Evolutionary conservation across 1,140 invertebrate genomes (phyloP).

Genomic region (Scaptomyza graminum): DNA sequence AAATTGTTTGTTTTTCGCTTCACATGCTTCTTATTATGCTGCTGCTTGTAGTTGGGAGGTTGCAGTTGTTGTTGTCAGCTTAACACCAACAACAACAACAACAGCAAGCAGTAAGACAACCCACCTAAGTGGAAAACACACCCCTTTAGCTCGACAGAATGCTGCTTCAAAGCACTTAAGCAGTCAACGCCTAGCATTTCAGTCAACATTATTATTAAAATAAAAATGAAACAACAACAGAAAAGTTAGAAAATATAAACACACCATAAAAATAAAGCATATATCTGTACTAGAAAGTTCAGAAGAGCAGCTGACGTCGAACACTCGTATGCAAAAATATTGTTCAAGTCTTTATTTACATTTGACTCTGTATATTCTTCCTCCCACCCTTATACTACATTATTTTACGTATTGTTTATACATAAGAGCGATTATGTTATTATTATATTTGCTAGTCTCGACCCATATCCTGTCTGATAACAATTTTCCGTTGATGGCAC

Average conservation of each 20-base stretch:
- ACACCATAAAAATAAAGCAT: constrained; percentile 21
- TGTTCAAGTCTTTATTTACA: constrained; percentile 35
- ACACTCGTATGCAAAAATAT: constrained; percentile 17
- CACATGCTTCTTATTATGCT: constrained; percentile 57
- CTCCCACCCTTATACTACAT: not conserved
- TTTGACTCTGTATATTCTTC: constrained; percentile 9
- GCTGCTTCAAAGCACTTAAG: constrained; percentile 50
- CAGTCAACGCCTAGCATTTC: constrained; percentile 63
- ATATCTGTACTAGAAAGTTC: constrained; percentile 20
- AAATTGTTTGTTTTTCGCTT: constrained; percentile 59
- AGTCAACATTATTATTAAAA: constrained; percentile 49
- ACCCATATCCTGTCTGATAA: not conserved
- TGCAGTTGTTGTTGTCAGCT: constrained; percentile 35
- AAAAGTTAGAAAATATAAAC: constrained; percentile 10
- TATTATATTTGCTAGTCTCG: not conserved
- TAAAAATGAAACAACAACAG: constrained; percentile 5
- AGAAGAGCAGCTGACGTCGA: constrained; percentile 1
- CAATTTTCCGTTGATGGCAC: not conserved
- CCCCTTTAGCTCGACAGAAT: constrained; percentile 23
- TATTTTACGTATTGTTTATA: constrained; percentile 38
- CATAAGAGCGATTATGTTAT: not conserved
- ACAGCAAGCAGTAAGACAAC: constrained; percentile 22
- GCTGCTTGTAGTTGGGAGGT: constrained; percentile 21
- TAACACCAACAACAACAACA: constrained; percentile 48
- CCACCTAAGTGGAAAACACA: constrained; percentile 31